Conservation (phyloP, 2,888 invertebrate genomes). For the Drosophila mimica region DNA sequence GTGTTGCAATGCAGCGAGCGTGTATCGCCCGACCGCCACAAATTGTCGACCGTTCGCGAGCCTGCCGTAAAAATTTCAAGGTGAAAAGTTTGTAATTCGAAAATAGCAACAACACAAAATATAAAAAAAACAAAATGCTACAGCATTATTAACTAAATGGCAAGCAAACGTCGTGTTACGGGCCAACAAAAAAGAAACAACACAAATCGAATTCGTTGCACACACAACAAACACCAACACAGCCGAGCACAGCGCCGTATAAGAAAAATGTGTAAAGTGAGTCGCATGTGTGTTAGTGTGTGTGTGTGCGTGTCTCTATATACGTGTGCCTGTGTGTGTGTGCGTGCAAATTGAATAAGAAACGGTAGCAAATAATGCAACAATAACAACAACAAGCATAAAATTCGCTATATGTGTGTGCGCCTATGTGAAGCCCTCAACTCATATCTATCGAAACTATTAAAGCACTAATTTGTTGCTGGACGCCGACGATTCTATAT, state of each 20-base stretch:
- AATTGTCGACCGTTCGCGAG: slow-evolving; percentile 62
- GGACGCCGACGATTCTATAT: slow-evolving; percentile 50
- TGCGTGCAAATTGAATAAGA: slow-evolving; percentile 78
- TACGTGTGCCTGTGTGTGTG: slow-evolving; percentile 50
- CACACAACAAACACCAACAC: slow-evolving; percentile 40
- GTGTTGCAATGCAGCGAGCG: slow-evolving; percentile 51
- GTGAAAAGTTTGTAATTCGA: slow-evolving; percentile 72
- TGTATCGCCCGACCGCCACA: slow-evolving; percentile 61
- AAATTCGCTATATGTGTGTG: slow-evolving; percentile 46
- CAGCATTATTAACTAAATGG: slow-evolving; percentile 42
- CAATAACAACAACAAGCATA: slow-evolving; percentile 48
- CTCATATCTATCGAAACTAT: slow-evolving; percentile 36
- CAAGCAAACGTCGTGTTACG: slow-evolving; percentile 43
- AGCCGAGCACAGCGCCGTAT: slow-evolving; percentile 36
- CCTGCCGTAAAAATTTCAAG: slow-evolving; percentile 75
- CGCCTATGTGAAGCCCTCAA: slow-evolving; percentile 26
- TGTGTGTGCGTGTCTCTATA: slow-evolving; percentile 51
- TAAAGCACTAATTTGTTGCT: slow-evolving; percentile 35
- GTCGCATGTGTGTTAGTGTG: slow-evolving; percentile 55
- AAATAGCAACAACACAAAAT: slow-evolving; percentile 64
- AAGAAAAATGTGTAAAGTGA: slow-evolving; percentile 73
- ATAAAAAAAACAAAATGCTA: slow-evolving; percentile 10
- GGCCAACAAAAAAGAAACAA: slow-evolving; percentile 5
- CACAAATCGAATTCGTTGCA: slow-evolving; percentile 24
- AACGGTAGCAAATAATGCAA: slow-evolving; percentile 70